Conservation (phyloP, 2,888 invertebrate species). For the Aphodius granarius region DNA sequence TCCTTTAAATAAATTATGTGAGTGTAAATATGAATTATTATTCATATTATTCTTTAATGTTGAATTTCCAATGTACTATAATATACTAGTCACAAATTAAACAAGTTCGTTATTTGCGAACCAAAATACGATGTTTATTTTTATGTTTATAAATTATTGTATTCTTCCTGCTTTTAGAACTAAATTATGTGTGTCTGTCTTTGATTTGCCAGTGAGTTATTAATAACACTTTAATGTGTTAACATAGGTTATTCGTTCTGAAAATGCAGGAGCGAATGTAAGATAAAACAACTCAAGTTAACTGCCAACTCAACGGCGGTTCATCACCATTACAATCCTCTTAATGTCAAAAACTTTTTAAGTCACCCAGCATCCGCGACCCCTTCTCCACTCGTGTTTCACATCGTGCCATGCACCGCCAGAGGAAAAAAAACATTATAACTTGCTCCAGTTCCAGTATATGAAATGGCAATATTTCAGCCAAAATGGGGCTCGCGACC, state of each 20-base stretch:
- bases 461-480: constrained; percentile 31
- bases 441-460: neutral
- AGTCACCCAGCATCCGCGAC: neutral
- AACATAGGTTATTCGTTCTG: neutral
- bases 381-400: neutral
- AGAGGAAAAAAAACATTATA: neutral
- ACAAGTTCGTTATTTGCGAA: no score
- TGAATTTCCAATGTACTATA: no score
- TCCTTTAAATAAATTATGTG: no score
- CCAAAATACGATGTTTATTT: no score
- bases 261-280: neutral
- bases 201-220: no score
- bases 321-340: neutral
- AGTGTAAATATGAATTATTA: no score
- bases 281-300: neutral
- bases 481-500: constrained; percentile 28
- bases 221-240: neutral
- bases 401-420: neutral
- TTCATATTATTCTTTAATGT: no score
- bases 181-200: no score
- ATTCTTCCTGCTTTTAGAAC: no score
- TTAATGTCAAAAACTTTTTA: neutral
- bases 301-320: neutral
- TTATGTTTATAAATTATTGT: no score
- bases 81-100: no score